Conservation (phyloP, 2,888 invertebrate species). For the Pollenia angustigena region DNA sequence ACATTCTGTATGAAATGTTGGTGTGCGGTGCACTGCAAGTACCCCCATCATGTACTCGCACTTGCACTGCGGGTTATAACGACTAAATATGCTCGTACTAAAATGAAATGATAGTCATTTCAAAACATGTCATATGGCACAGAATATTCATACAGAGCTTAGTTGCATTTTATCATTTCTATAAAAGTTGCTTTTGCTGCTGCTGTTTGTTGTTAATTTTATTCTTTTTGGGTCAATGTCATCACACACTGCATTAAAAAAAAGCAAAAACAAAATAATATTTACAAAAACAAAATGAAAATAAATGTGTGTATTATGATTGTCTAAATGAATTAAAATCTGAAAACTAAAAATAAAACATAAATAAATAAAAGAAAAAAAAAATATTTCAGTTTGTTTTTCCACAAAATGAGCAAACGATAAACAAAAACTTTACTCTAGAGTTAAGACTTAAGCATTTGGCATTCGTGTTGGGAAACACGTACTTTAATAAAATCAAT, state of each 20-base stretch:
- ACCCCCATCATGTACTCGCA: background rate
- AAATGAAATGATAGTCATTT: conserved; percentile 20
- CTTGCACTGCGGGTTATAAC: conserved; percentile 16
- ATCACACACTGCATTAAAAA: conserved; percentile 52
- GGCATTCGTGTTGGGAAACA: conserved; percentile 11
- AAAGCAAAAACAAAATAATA: conserved; percentile 20
- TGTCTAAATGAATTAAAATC: conserved; percentile 69
- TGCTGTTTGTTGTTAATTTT: conserved; percentile 58
- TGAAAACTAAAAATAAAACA: conserved; percentile 32
- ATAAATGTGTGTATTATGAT: conserved; percentile 48
- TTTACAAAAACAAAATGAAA: conserved; percentile 15
- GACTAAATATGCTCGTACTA: conserved; percentile 10
- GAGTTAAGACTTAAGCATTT: background rate
- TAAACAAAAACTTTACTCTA: background rate
- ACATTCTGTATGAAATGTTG: conserved; percentile 1
- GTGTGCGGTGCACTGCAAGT: background rate
- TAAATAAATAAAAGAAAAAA: conserved; percentile 1
- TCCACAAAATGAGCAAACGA: conserved; percentile 19
- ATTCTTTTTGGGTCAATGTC: conserved; percentile 72
- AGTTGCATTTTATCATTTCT: conserved; percentile 25
- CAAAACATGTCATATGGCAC: conserved; percentile 14
- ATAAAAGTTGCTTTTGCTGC: conserved; percentile 21
- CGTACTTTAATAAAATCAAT: background rate
- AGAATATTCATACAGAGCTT: background rate
- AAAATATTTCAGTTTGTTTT: conserved; percentile 37